phyloP scores from a whole-genome alignment of 2,797 vertebrate genomes.

The Gephyroberyx darwinii region DNA sequence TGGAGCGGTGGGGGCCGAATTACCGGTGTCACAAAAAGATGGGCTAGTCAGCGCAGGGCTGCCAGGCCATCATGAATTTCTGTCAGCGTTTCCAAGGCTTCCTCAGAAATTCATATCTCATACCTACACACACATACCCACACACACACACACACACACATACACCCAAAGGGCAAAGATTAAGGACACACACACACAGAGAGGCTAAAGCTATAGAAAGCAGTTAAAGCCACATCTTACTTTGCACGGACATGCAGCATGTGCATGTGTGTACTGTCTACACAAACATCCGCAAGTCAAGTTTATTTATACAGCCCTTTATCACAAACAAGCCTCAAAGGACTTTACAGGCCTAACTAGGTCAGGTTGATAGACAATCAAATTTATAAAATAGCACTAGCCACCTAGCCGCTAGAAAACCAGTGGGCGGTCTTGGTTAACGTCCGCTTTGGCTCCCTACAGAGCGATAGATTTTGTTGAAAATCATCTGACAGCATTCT shows the following conservation, averaged over 20 bases:
- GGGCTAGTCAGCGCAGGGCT: conserved; percentile 5
- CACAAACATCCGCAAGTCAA: too few species aligned
- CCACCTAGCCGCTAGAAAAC: too few species aligned
- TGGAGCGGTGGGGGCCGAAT: conserved; percentile 22
- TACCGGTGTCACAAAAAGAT: conserved; percentile 12
- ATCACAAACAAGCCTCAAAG: too few species aligned
- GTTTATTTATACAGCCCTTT: too few species aligned
- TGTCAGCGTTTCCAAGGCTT: conserved; percentile 1
- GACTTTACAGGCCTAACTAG: too few species aligned
- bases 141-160: background rate
- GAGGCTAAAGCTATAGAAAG: background rate
- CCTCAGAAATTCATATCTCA: conserved; percentile 21
- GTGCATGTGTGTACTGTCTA: too few species aligned
- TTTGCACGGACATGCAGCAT: background rate
- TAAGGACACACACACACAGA: background rate
- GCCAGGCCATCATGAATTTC: conserved; percentile 29
- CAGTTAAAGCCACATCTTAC: background rate
- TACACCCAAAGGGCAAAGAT: conserved; percentile 20
- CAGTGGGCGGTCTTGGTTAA: too few species aligned
- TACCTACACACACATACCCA: background rate
- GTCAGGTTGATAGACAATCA: too few species aligned
- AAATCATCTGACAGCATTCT: too few species aligned
- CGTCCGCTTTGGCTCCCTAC: too few species aligned
- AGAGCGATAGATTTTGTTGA: too few species aligned
- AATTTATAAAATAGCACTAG: too few species aligned